phyloP scores from a whole-genome alignment of 2,113 vertebrate genomes.

The Emydura subglobosa region DNA sequence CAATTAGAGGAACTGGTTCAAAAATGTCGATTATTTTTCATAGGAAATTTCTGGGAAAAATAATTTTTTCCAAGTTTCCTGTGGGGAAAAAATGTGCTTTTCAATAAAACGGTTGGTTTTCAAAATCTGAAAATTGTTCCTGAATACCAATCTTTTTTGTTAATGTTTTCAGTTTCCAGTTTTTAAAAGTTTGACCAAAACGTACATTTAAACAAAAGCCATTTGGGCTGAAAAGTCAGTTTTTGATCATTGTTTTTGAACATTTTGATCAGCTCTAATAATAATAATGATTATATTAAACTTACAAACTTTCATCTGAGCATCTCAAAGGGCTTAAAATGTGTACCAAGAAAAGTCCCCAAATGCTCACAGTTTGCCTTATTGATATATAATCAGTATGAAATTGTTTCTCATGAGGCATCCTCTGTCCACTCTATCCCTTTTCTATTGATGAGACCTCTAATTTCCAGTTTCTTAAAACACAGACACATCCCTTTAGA shows the following conservation, averaged over 20 bases:
- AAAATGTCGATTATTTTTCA: not conserved
- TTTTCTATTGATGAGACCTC: not conserved
- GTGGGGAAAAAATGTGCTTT: not conserved
- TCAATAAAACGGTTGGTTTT: not conserved
- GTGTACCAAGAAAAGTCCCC: not conserved
- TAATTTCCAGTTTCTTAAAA: not conserved
- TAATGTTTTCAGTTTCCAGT: not conserved
- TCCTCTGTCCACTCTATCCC: not conserved
- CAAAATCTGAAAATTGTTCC: not conserved
- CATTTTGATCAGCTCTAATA: not conserved
- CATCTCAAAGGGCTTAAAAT: not conserved
- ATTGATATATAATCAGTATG: not conserved
- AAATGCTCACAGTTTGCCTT: not conserved
- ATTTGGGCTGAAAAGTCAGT: not conserved
- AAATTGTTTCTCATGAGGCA: not conserved
- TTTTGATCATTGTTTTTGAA: not conserved
- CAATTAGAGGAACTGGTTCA: not conserved
- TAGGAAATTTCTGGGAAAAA: not conserved
- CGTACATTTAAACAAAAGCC: not conserved
- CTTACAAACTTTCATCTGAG: not conserved
- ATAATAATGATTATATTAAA: not conserved
- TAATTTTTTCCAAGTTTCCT: not conserved
- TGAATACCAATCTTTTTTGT: not conserved
- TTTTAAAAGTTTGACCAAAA: not conserved
- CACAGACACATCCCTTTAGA: not conserved